A percentile compares a stretch with the other conserved stretches of the same genome.
These are phyloP conservation scores for Arrhamphus sclerolepis DNA, from an alignment of 2,797 vertebrate genomes.

Conservation along the genomic window DNA sequence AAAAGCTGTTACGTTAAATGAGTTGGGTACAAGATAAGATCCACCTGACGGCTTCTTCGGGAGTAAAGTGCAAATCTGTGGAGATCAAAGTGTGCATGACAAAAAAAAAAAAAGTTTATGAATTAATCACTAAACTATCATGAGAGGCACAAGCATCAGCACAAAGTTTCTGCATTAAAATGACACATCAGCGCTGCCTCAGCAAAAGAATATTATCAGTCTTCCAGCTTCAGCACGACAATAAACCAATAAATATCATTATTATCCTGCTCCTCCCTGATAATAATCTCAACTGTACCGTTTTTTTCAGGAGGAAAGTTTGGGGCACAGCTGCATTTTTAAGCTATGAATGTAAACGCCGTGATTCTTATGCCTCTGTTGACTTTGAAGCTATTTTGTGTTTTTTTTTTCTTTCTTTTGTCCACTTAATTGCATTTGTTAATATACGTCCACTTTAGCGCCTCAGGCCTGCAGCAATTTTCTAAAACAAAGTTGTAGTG, in stretches of 20 bases:
- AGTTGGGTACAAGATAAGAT: conserved; percentile 4
- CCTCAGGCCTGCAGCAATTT: too few species aligned
- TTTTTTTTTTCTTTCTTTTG: too few species aligned
- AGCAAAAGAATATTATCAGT: conserved; percentile 34
- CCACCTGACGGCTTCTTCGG: neutral
- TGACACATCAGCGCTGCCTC: conserved; percentile 56
- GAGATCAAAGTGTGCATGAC: neutral
- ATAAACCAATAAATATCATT: conserved; percentile 65
- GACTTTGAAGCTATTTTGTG: too few species aligned
- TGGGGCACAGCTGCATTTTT: too few species aligned
- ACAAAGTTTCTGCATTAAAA: conserved; percentile 30
- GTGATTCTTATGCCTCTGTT: too few species aligned
- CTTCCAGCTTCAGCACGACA: conserved; percentile 49
- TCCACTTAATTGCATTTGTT: too few species aligned
- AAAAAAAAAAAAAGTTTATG: neutral
- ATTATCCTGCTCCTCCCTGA: neutral
- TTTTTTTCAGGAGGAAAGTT: too few species aligned
- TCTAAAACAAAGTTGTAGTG: too few species aligned
- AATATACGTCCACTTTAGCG: too few species aligned
- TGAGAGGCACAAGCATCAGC: conserved; percentile 41
- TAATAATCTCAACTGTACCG: conserved; percentile 1
- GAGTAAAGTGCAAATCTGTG: neutral
- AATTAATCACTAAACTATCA: conserved; percentile 16
- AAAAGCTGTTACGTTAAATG: neutral
- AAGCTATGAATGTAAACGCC: too few species aligned